Conservation (phyloP, 1,140 invertebrate genomes). For the Coptotermes formosanus region DNA sequence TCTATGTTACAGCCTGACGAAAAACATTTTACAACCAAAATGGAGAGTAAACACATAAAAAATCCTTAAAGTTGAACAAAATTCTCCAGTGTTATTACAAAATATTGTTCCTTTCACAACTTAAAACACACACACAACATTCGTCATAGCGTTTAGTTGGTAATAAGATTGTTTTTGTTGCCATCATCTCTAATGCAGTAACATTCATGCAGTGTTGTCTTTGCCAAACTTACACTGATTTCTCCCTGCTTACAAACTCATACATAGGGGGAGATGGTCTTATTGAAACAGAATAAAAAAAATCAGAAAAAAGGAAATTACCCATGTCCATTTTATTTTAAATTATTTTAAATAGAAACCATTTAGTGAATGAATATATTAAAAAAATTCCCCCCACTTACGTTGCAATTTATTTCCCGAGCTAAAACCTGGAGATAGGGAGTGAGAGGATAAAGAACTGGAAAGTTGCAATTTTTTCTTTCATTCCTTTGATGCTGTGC, state of each 20-base stretch:
- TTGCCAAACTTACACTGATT: background rate
- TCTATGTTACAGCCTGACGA: conserved; percentile 34
- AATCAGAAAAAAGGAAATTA: conserved; percentile 13
- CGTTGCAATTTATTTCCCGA: conserved; percentile 21
- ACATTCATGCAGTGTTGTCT: conserved; percentile 12
- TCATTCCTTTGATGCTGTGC: conserved; percentile 21
- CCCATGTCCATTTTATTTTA: conserved; percentile 28
- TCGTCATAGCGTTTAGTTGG: conserved; percentile 1
- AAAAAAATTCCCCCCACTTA: conserved; percentile 28
- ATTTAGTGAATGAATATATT: conserved; percentile 13
- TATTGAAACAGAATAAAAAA: conserved; percentile 8
- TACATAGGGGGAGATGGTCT: conserved; percentile 18
- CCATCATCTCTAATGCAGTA: background rate
- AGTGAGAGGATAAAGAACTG: conserved; percentile 24
- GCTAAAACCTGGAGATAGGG: conserved; percentile 30
- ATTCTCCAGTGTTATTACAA: conserved; percentile 32
- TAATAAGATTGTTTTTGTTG: background rate
- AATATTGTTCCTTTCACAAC: conserved; percentile 32
- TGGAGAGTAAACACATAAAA: conserved; percentile 29
- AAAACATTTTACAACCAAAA: conserved; percentile 29
- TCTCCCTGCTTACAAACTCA: conserved; percentile 25
- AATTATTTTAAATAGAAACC: conserved; percentile 28
- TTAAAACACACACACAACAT: conserved; percentile 32
- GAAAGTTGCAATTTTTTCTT: conserved; percentile 3
- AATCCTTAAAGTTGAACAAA: conserved; percentile 27